Conservation (phyloP, 2,888 invertebrate genomes). For the Cheilosia scutellata region DNA sequence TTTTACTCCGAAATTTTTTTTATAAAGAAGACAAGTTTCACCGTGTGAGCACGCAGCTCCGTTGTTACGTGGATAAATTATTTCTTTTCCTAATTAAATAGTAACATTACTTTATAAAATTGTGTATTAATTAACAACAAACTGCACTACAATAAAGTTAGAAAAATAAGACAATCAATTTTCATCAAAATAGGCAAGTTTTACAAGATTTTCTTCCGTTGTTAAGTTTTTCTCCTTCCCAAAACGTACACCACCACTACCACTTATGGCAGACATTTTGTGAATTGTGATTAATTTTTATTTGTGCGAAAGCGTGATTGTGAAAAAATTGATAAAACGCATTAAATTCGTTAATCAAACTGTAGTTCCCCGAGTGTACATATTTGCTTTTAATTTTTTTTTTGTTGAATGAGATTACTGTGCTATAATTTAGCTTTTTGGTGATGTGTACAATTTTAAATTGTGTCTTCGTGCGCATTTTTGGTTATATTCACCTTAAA, state of each 20-base stretch:
- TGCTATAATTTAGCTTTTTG: no score
- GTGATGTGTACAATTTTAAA: no score
- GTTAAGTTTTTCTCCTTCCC: not conserved
- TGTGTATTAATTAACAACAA: conserved; percentile 2
- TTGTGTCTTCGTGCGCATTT: not conserved
- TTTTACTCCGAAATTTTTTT: conserved; percentile 47
- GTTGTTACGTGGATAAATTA: conserved; percentile 60
- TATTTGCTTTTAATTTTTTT: no score
- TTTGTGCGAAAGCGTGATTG: conserved; percentile 31
- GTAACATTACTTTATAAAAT: conserved; percentile 1
- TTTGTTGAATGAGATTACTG: no score
- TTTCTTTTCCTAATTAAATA: conserved; percentile 15
- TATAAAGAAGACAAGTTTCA: conserved; percentile 40
- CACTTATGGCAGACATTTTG: conserved; percentile 66
- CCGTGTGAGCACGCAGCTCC: conserved; percentile 47
- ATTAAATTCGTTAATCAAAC: not conserved
- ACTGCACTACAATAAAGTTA: not conserved
- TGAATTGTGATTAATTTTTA: conserved; percentile 49
- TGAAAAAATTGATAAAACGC: not conserved
- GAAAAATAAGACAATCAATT: not conserved
- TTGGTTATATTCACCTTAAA: not conserved
- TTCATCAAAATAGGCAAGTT: conserved; percentile 54
- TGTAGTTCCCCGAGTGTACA: not conserved
- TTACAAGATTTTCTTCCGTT: not conserved
- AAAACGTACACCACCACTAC: conserved; percentile 6